Base-by-base conservation (phyloP, 1,140 invertebrate genomes). In the Heliconius himera region DNA sequence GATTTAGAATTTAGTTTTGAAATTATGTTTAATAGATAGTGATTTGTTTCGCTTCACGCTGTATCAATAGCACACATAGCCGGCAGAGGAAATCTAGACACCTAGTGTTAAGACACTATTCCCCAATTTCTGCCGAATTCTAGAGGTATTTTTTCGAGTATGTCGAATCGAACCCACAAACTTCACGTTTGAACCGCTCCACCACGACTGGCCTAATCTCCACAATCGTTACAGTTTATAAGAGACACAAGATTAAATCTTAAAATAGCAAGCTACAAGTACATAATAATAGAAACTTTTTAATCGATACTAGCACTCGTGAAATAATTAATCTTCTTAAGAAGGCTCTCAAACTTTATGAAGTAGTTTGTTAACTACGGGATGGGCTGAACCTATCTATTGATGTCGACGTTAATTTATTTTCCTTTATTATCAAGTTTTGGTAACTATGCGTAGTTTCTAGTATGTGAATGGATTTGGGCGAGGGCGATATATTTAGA, bases 301-400 rank as follows among this genome's bases (percentile, higher is more conserved):
- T 73, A 80, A 80, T 80, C 74, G 74, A 80, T 80, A 80, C 74
- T 26, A 76, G 51, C 74, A 72, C 51, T 80, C 70, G 36, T 66
- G 70, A 76, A 80, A 80, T 80, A 80, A 80, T 80, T 80, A 80
- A 80, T 80, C 79, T 76, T 80, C 79, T 80, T 54, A 76, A 80
- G 71, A 51, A 56, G 13, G 71, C 66, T 60, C 33, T 73, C 51
- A 38, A 76, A 80, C 22, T 80, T 73, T 80, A 72, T 80, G 70
- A 33, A 80, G 79, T 73, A 80, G 79, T 80, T 80, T 54, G 74
- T 73, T 74, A 75, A 80, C 70, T 80, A 66, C 38, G 70, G 70
- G 76, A 76, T 56, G 74, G 54, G 79, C 74, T 54, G 33, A 41
- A 49, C 73, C 56, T 75, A 80, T 54, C 78, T 79, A 79, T 41